Evolutionary conservation across 2,888 invertebrate species (phyloP).

Genomic region (Aspidapion aeneum): DNA sequence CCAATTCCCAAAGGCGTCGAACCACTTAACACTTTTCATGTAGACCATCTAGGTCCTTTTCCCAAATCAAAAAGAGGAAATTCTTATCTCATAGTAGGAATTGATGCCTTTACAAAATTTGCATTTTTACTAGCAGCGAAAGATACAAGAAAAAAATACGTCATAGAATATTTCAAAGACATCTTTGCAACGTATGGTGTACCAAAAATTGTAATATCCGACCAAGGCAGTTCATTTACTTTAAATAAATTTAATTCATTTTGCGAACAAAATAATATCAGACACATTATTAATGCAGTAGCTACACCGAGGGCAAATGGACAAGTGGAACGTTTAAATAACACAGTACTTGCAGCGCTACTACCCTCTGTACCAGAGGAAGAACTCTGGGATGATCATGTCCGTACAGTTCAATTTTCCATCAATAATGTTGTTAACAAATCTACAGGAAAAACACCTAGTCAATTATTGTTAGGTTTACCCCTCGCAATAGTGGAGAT

Average conservation of each 20-base stretch:
- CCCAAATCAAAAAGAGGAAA: constrained; percentile 37
- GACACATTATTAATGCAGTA: too few species aligned
- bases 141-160: constrained; percentile 25
- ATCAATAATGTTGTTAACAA: too few species aligned
- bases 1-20: too few species aligned
- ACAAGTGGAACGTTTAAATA: too few species aligned
- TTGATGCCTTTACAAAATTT: too few species aligned
- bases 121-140: constrained; percentile 20
- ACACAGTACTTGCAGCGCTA: too few species aligned
- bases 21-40: constrained; percentile 19
- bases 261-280: too few species aligned
- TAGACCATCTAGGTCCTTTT: constrained; percentile 46
- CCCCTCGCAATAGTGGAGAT: background rate
- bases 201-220: constrained; percentile 27
- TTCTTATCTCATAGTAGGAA: constrained; percentile 15
- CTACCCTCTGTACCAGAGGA: too few species aligned
- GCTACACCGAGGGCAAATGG: too few species aligned
- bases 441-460: constrained; percentile 2
- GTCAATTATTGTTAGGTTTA: background rate
- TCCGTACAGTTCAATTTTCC: constrained; percentile 27
- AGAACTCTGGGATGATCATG: constrained; percentile 38
- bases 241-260: constrained; percentile 36
- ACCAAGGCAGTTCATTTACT: too few species aligned
- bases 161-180: constrained; percentile 20
- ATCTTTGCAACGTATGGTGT: constrained; percentile 26